These are phyloP conservation scores for Hephaestus fuliginosus DNA, from an alignment of 2,797 vertebrate genomes.

Conservation along the genomic window DNA sequence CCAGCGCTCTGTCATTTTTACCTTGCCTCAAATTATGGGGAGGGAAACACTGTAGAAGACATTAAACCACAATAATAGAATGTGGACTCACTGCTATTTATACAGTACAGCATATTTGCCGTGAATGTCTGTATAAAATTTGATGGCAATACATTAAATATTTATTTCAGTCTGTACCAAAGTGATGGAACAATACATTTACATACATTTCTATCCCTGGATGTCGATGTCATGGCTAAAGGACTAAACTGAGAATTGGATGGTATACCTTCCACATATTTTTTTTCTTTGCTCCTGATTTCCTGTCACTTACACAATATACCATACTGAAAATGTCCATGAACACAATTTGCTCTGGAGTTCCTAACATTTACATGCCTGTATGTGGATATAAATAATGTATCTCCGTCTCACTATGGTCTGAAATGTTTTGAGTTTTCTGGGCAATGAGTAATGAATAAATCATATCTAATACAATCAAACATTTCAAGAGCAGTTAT, in stretches of 20 bases:
- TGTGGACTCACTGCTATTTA: background rate
- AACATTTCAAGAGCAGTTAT: background rate
- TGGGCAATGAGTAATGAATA: background rate
- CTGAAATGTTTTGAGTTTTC: background rate
- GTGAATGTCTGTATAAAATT: background rate
- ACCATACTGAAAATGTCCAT: background rate
- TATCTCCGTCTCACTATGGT: background rate
- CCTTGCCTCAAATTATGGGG: background rate
- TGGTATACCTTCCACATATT: background rate
- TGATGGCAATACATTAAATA: background rate
- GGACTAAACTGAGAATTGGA: background rate
- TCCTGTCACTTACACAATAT: background rate
- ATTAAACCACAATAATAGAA: background rate
- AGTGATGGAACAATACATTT: background rate
- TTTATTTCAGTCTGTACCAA: background rate
- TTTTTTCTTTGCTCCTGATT: background rate
- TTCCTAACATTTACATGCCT: background rate
- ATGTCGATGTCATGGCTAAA: background rate
- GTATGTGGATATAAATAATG: background rate
- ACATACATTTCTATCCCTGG: background rate
- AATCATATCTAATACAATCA: background rate
- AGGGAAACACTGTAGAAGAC: slow-evolving; percentile 10
- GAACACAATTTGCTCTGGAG: background rate
- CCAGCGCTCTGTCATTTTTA: slow-evolving; percentile 19
- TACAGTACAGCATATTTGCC: background rate